Conservation (phyloP, 2,113 vertebrate genomes). For the Sebastes fasciatus region DNA sequence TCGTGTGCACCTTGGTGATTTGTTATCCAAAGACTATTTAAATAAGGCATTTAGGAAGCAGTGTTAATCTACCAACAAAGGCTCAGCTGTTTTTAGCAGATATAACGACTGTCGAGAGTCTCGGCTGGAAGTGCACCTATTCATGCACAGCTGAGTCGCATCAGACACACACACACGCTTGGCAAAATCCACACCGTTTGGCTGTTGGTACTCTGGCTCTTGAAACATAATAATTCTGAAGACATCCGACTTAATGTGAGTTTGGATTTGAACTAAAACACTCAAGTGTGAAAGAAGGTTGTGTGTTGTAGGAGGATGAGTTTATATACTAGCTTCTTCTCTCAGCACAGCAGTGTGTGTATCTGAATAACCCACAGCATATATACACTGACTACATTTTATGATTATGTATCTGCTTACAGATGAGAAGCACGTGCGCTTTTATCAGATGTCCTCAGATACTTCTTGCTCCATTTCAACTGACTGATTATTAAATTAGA, state of each 20-base stretch:
- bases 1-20: conserved; percentile 67
- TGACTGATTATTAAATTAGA: conserved; percentile 52
- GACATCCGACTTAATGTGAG: conserved; percentile 44
- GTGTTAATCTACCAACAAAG: conserved; percentile 50
- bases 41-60: conserved; percentile 53
- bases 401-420: conserved; percentile 42
- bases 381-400: conserved; percentile 45
- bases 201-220: conserved; percentile 34
- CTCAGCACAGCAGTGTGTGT: conserved; percentile 26
- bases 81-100: conserved; percentile 50
- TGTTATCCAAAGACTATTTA: conserved; percentile 60
- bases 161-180: conserved; percentile 21
- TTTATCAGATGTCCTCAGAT: conserved; percentile 46
- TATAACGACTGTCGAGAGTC: conserved; percentile 45
- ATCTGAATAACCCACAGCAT: conserved; percentile 37
- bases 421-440: conserved; percentile 61
- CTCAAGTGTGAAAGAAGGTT: conserved; percentile 25
- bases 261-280: conserved; percentile 36
- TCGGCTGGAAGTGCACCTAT: conserved; percentile 23
- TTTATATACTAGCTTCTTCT: conserved; percentile 14
- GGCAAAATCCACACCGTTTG: conserved; percentile 21
- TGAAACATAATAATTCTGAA: conserved; percentile 57
- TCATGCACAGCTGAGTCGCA: conserved; percentile 57
- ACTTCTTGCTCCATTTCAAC: conserved; percentile 29
- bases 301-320: conserved; percentile 48